Percentiles rank a stretch among this genome's conserved stretches.
Conservation (phyloP, 2,113 vertebrate species). For the Puma concolor region DNA sequence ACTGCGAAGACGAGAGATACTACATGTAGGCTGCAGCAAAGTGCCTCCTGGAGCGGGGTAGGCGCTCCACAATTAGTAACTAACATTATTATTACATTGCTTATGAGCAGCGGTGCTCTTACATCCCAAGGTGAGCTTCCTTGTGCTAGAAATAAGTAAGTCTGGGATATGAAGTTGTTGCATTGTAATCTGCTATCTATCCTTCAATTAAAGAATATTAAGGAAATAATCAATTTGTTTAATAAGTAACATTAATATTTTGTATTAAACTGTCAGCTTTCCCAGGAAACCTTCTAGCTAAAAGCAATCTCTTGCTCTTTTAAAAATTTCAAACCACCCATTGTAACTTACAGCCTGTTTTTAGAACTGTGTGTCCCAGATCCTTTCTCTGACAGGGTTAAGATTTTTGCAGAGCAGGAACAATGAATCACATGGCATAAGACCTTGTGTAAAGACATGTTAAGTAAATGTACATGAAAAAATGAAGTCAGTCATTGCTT, state of each 20-base stretch:
- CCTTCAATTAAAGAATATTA: background rate
- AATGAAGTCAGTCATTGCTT: background rate
- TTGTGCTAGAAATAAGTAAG: background rate
- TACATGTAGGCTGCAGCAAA: background rate
- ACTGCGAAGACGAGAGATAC: background rate
- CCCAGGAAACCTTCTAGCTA: background rate
- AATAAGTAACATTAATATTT: background rate
- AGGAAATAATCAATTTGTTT: background rate
- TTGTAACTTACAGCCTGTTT: background rate
- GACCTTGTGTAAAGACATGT: background rate
- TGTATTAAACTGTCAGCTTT: background rate
- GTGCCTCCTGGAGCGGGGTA: background rate
- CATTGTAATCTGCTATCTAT: background rate
- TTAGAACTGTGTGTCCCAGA: background rate
- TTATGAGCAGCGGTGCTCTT: background rate
- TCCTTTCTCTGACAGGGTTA: background rate
- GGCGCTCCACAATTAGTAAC: background rate
- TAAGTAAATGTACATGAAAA: background rate
- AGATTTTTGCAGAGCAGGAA: background rate
- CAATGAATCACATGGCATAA: background rate
- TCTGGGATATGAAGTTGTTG: background rate
- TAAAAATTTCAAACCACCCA: background rate
- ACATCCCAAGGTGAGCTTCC: background rate
- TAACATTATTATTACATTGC: background rate
- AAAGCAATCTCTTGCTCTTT: background rate